Evolutionary conservation across 2,888 invertebrate genomes (phyloP).

Genomic region (Pammene aurita): DNA sequence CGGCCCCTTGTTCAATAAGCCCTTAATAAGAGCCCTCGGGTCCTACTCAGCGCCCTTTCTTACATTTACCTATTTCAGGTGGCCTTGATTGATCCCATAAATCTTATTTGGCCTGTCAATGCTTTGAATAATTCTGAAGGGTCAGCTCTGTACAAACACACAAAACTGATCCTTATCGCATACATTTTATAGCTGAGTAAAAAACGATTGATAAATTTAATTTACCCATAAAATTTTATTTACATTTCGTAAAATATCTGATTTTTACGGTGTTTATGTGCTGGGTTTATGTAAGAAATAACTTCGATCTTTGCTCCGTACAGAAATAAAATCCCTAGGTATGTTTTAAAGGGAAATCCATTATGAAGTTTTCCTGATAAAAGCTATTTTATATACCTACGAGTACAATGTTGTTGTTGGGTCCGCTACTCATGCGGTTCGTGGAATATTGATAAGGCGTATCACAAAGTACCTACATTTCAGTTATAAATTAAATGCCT

Average conservation of each 20-base stretch:
- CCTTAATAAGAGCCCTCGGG: conserved; percentile 74
- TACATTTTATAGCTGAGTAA: conserved; percentile 63
- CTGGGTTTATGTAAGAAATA: neutral
- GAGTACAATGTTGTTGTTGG: conserved; percentile 27
- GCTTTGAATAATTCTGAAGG: conserved; percentile 68
- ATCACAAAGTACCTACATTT: conserved; percentile 31
- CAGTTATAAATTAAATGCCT: conserved; percentile 34
- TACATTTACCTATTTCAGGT: conserved; percentile 70
- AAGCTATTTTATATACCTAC: conserved; percentile 5
- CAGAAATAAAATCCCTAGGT: conserved; percentile 14
- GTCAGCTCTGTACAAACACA: conserved; percentile 64
- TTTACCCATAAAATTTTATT: conserved; percentile 63
- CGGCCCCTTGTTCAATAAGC: conserved; percentile 74
- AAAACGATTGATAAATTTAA: conserved; percentile 67
- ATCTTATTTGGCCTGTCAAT: conserved; percentile 74
- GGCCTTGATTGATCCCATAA: conserved; percentile 74
- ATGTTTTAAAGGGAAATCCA: conserved; percentile 20
- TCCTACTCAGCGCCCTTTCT: conserved; percentile 70
- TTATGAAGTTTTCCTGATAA: conserved; percentile 26
- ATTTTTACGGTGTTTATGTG: conserved; percentile 13
- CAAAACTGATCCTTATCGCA: conserved; percentile 68
- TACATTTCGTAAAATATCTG: conserved; percentile 44
- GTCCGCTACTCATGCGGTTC: conserved; percentile 25
- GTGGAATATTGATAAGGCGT: conserved; percentile 36
- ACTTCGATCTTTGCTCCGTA: neutral